These are phyloP conservation scores for Theocolax elegans DNA, from an alignment of 1,140 invertebrate genomes.

Conservation along the genomic window DNA sequence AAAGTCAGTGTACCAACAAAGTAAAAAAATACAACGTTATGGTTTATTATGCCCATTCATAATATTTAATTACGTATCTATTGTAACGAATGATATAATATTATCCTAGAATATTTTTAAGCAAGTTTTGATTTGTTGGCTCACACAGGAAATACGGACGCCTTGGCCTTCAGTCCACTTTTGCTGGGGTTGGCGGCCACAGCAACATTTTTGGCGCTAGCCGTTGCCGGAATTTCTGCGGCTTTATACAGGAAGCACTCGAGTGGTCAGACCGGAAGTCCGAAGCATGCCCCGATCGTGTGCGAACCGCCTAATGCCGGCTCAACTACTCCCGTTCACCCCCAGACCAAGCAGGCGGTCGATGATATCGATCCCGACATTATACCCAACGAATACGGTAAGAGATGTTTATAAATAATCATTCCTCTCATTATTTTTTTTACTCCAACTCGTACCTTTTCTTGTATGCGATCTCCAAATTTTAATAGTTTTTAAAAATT, in stretches of 20 bases:
- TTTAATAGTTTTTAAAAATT: too few species aligned
- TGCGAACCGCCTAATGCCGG: constrained; percentile 69
- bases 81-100: too few species aligned
- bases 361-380: constrained; percentile 83
- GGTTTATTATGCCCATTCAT: too few species aligned
- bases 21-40: too few species aligned
- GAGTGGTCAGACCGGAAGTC: constrained; percentile 67
- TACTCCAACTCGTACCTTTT: too few species aligned
- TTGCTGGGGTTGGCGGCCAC: constrained; percentile 77
- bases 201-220: constrained; percentile 75
- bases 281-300: constrained; percentile 74
- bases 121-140: too few species aligned
- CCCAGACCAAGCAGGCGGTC: constrained; percentile 59
- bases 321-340: constrained; percentile 61
- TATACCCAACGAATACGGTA: constrained; percentile 86
- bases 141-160: constrained; percentile 53
- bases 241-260: constrained; percentile 75
- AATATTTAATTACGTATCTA: too few species aligned
- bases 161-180: constrained; percentile 74
- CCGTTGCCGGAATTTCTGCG: constrained; percentile 77
- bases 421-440: too few species aligned
- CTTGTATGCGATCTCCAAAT: too few species aligned
- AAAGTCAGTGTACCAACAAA: too few species aligned
- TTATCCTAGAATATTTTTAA: too few species aligned
- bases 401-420: constrained; percentile 49